Percentiles rank a stretch among this genome's conserved stretches.
phyloP scores from a whole-genome alignment of 2,113 vertebrate species.

The Carettochelys insculpta region DNA sequence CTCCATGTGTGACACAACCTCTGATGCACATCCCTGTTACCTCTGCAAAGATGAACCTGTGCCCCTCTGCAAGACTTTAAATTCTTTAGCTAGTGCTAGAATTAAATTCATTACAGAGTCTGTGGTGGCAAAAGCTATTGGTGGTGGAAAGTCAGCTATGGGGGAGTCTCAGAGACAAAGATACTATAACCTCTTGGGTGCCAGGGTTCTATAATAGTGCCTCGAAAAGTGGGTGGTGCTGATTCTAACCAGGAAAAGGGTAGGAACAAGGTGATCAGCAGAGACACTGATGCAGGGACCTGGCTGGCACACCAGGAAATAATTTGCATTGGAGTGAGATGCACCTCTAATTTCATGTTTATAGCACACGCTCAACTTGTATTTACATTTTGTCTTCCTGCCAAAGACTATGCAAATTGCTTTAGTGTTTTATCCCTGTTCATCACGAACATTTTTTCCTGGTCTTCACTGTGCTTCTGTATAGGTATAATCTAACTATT shows the following conservation, averaged over 20 bases:
- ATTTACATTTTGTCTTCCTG: neutral
- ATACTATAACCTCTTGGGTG: neutral
- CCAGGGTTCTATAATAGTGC: neutral
- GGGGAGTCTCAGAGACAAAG: neutral
- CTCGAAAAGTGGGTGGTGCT: neutral
- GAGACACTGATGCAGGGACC: neutral
- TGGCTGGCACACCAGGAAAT: neutral
- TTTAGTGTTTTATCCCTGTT: neutral
- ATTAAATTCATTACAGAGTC: neutral
- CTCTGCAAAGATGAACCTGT: neutral
- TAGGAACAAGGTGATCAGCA: rapidly evolving
- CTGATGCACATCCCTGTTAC: neutral
- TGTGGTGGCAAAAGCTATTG: neutral
- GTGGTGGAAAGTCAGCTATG: neutral
- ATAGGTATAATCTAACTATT: neutral
- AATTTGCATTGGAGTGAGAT: neutral
- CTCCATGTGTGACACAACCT: neutral
- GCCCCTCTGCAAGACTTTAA: rapidly evolving
- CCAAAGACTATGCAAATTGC: neutral
- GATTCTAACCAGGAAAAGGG: neutral
- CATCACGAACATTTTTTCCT: neutral
- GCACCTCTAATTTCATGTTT: neutral
- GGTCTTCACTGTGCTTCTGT: neutral
- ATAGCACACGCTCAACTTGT: neutral
- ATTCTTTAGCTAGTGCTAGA: rapidly evolving